phyloP scores from a whole-genome alignment of 2,113 vertebrate genomes.

The Pogonocichla stellata region DNA sequence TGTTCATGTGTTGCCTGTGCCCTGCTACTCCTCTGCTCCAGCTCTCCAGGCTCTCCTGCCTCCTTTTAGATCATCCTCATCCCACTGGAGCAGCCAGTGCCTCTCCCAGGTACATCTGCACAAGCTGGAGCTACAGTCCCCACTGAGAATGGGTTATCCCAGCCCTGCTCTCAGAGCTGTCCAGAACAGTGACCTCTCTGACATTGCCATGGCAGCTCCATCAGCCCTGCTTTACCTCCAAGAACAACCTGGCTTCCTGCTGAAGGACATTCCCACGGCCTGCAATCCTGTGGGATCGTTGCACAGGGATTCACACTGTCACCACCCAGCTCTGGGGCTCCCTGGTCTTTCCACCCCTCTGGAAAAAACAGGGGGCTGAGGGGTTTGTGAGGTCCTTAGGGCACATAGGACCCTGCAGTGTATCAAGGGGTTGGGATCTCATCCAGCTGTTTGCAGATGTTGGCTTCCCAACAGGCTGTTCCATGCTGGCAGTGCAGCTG shows the following conservation, averaged over 20 bases:
- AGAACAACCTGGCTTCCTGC: not conserved
- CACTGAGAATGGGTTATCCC: not conserved
- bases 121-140: not conserved
- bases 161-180: not conserved
- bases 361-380: not conserved
- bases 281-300: not conserved
- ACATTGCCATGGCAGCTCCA: not conserved
- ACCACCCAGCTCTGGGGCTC: not conserved
- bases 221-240: not conserved
- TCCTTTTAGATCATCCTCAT: not conserved
- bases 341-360: not conserved
- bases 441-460: not conserved
- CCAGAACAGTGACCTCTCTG: not conserved
- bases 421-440: not conserved
- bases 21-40: not conserved
- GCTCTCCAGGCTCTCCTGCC: not conserved
- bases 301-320: not conserved
- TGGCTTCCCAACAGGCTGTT: not conserved
- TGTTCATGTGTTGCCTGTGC: not conserved
- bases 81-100: not conserved
- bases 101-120: not conserved
- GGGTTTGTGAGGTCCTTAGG: not conserved
- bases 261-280: not conserved
- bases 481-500: not conserved
- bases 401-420: rapidly evolving